Conservation (phyloP, 1,140 invertebrate species). For the Maconellicoccus hirsutus region DNA sequence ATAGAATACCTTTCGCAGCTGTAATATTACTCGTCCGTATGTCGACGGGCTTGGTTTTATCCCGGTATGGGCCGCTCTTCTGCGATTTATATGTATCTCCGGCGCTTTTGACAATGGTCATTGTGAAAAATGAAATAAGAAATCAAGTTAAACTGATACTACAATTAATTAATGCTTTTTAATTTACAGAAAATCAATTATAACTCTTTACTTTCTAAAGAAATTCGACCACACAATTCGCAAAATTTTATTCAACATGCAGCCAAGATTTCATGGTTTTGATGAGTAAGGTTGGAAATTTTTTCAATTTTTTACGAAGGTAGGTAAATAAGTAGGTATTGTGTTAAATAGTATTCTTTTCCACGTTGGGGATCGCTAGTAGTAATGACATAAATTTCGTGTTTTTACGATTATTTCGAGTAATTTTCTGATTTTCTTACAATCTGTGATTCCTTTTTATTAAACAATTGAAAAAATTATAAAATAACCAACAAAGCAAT, state of each 20-base stretch:
- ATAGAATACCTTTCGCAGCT: conserved; percentile 83
- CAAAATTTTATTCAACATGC: not conserved
- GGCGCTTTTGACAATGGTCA: conserved; percentile 20
- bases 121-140: not conserved
- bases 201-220: not conserved
- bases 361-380: too few relatives aligned
- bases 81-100: conserved; percentile 24
- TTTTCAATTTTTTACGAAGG: too few relatives aligned
- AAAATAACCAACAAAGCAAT: too few relatives aligned
- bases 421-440: too few relatives aligned
- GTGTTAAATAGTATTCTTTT: too few relatives aligned
- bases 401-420: too few relatives aligned
- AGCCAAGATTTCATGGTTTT: not conserved
- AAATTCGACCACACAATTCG: not conserved
- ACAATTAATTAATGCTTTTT: not conserved
- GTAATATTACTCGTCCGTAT: conserved; percentile 70
- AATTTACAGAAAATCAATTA: not conserved
- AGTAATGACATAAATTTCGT: too few relatives aligned
- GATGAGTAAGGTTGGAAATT: too few relatives aligned
- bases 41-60: conserved; percentile 28
- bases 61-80: conserved; percentile 24
- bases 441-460: too few relatives aligned
- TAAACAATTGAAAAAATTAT: too few relatives aligned
- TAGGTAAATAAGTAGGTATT: too few relatives aligned
- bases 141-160: not conserved